phyloP scores from a whole-genome alignment of 2,113 vertebrate species.

The Corythornis vintsioides region DNA sequence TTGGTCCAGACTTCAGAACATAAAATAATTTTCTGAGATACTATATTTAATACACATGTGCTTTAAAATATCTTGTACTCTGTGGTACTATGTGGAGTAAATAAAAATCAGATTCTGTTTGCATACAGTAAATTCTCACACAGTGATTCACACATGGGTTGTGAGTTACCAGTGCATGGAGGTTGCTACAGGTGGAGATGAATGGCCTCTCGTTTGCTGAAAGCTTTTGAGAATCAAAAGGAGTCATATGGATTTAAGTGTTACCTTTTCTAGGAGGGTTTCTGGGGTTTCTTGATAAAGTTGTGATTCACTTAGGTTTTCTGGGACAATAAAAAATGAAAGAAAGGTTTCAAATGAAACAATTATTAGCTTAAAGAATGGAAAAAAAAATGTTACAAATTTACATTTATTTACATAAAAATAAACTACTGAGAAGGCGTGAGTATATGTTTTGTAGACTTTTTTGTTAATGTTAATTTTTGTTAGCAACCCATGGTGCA shows the following conservation, averaged over 20 bases:
- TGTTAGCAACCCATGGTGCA: fast-evolving
- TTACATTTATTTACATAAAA: not conserved
- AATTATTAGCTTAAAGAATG: not conserved
- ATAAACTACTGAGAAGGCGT: not conserved
- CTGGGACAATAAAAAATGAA: not conserved
- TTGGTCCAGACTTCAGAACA: not conserved
- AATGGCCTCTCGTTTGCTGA: not conserved
- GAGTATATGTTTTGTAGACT: not conserved
- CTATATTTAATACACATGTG: not conserved
- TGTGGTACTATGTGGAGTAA: not conserved
- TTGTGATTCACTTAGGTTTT: not conserved
- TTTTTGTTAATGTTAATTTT: not conserved
- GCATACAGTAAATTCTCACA: not conserved
- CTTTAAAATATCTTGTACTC: not conserved
- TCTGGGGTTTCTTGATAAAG: not conserved
- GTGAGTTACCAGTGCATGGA: not conserved
- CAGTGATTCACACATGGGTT: not conserved
- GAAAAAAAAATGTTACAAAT: not conserved
- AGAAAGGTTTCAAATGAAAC: not conserved
- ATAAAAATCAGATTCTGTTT: not conserved
- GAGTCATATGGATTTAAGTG: not conserved
- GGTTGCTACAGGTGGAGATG: not conserved
- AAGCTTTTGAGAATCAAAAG: not conserved
- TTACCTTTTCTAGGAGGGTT: not conserved
- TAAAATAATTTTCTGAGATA: not conserved